A percentile compares a stretch with the other conserved stretches of the same genome.
Conservation (phyloP, 2,113 vertebrate species). For the Toxotes chatareus region DNA sequence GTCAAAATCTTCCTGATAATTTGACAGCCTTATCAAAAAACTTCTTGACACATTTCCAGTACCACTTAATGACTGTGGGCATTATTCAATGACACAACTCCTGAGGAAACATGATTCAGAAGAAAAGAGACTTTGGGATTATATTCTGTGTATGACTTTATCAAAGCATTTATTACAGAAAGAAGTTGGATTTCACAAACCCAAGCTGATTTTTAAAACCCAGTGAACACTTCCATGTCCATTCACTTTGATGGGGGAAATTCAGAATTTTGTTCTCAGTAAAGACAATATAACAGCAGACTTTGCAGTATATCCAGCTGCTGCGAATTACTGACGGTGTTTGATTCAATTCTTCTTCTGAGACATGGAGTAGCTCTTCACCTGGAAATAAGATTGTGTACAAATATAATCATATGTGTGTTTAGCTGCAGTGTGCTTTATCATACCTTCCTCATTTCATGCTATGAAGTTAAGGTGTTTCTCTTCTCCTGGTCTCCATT, state of each 20-base stretch:
- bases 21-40: not conserved
- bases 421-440: not conserved
- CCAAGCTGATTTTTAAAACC: not conserved
- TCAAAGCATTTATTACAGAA: constrained; percentile 30
- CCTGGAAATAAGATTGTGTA: not conserved
- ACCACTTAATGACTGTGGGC: not conserved
- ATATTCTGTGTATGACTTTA: constrained; percentile 20
- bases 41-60: not conserved
- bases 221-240: constrained; percentile 13
- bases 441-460: not conserved
- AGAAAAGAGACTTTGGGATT: not conserved
- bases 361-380: not conserved
- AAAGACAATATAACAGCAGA: constrained; percentile 1
- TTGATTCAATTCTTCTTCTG: not conserved
- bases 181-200: constrained; percentile 42
- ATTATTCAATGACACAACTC: not conserved
- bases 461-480: not conserved
- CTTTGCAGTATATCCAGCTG: not conserved
- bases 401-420: not conserved
- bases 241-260: constrained; percentile 27
- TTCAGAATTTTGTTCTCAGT: constrained; percentile 17
- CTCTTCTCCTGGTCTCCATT: not conserved
- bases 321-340: constrained; percentile 15
- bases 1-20: not conserved
- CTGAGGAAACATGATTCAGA: not conserved